Percentiles rank a stretch among this genome's conserved stretches.
Evolutionary conservation across 2,888 invertebrate species (phyloP).

Genomic region (Furcula furcula): DNA sequence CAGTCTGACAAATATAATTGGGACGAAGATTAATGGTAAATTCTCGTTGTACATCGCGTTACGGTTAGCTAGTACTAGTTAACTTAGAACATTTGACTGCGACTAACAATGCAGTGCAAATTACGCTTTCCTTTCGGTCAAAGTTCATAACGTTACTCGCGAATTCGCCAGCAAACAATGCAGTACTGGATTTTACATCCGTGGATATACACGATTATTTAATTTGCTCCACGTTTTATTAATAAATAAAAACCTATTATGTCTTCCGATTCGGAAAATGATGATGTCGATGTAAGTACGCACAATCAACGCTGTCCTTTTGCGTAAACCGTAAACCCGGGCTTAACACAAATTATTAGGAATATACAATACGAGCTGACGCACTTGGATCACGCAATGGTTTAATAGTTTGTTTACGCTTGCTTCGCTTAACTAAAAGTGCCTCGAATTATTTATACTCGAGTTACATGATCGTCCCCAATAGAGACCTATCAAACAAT

Average conservation of each 20-base stretch:
- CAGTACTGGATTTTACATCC: conserved; percentile 16
- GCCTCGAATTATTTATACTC: conserved; percentile 67
- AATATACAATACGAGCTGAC: conserved; percentile 33
- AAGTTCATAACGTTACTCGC: conserved; percentile 18
- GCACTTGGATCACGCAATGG: conserved; percentile 60
- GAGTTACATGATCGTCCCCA: conserved; percentile 70
- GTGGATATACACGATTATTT: conserved; percentile 5
- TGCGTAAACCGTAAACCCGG: conserved; percentile 32
- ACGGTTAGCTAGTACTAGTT: conserved; percentile 17
- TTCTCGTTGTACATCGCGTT: too few relatives aligned
- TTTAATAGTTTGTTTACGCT: conserved; percentile 74
- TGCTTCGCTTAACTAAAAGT: conserved; percentile 61
- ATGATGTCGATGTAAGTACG: conserved; percentile 56
- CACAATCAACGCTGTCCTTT: conserved; percentile 21
- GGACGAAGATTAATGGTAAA: too few relatives aligned
- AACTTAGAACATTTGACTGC: conserved; percentile 26
- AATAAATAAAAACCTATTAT: conserved; percentile 8
- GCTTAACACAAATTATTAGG: conserved; percentile 41
- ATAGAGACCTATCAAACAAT: conserved; percentile 70
- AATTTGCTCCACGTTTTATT: conserved; percentile 2
- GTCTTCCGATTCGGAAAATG: conserved; percentile 31
- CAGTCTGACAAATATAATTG: too few relatives aligned
- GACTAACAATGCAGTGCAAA: conserved; percentile 44
- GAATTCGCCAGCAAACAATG: conserved; percentile 13
- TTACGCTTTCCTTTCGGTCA: conserved; percentile 31